These are phyloP conservation scores for Sericinus montela DNA, from an alignment of 2,888 invertebrate genomes.

Conservation along the genomic window DNA sequence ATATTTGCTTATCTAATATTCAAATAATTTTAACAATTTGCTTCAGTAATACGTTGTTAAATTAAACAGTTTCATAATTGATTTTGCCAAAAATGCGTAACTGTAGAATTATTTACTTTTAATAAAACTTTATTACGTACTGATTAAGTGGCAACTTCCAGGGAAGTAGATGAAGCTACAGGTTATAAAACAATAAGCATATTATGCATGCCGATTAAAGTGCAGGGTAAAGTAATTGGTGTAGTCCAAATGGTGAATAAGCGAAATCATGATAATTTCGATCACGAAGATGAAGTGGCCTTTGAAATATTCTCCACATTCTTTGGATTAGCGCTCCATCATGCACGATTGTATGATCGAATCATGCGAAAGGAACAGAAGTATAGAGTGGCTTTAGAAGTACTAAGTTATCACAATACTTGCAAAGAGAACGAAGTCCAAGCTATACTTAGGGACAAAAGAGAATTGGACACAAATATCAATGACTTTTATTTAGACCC, in stretches of 20 bases:
- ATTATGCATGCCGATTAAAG: conserved; percentile 93
- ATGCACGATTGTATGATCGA: conserved; percentile 91
- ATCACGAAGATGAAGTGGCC: conserved; percentile 86
- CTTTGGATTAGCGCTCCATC: conserved; percentile 91
- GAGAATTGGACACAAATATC: conserved; percentile 42
- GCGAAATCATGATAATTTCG: conserved; percentile 73
- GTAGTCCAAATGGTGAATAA: conserved; percentile 94
- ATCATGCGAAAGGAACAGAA: conserved; percentile 91
- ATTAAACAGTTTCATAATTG: too few relatives aligned
- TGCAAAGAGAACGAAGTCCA: conserved; percentile 85
- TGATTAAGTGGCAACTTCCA: conserved; percentile 27
- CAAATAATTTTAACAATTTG: too few relatives aligned
- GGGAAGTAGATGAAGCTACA: conserved; percentile 83
- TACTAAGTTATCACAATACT: conserved; percentile 90
- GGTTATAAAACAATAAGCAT: conserved; percentile 86
- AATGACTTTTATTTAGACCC: conserved; percentile 86
- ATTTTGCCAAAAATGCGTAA: neutral
- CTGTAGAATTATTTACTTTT: too few relatives aligned
- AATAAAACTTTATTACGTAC: too few relatives aligned
- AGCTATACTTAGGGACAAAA: conserved; percentile 35
- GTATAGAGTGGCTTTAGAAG: conserved; percentile 89
- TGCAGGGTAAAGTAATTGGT: conserved; percentile 87
- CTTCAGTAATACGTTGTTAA: too few relatives aligned
- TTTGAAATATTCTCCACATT: conserved; percentile 92
- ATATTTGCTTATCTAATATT: neutral